phyloP scores from a whole-genome alignment of 2,113 vertebrate species.

The Chauna torquata region DNA sequence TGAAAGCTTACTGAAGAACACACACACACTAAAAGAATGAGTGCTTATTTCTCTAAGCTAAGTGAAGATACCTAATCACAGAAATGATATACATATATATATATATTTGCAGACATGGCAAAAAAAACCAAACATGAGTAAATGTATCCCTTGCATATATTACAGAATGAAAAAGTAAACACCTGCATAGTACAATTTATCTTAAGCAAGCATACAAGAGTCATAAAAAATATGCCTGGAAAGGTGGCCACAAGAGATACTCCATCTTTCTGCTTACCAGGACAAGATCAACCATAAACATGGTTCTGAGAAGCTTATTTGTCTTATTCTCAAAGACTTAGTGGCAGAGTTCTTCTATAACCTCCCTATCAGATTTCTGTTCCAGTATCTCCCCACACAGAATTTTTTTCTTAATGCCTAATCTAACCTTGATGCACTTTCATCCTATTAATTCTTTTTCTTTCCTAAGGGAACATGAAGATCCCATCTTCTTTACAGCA shows the following conservation, averaged over 20 bases:
- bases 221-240: not conserved
- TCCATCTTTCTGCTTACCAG: not conserved
- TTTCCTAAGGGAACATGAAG: constrained; percentile 3
- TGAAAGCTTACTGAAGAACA: not conserved
- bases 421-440: not conserved
- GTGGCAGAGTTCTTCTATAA: not conserved
- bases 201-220: not conserved
- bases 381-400: not conserved
- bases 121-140: not conserved
- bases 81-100: not conserved
- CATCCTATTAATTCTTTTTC: not conserved
- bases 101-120: not conserved
- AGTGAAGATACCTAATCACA: constrained; percentile 1
- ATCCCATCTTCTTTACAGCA: not conserved
- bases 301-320: not conserved
- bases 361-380: not conserved
- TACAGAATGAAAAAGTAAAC: not conserved
- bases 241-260: not conserved
- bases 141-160: not conserved
- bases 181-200: not conserved
- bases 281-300: not conserved
- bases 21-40: not conserved
- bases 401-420: not conserved
- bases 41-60: not conserved
- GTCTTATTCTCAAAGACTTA: not conserved